These are phyloP conservation scores for Melanotaenia maccullochi DNA, from an alignment of 2,797 vertebrate species.

Conservation along the genomic window DNA sequence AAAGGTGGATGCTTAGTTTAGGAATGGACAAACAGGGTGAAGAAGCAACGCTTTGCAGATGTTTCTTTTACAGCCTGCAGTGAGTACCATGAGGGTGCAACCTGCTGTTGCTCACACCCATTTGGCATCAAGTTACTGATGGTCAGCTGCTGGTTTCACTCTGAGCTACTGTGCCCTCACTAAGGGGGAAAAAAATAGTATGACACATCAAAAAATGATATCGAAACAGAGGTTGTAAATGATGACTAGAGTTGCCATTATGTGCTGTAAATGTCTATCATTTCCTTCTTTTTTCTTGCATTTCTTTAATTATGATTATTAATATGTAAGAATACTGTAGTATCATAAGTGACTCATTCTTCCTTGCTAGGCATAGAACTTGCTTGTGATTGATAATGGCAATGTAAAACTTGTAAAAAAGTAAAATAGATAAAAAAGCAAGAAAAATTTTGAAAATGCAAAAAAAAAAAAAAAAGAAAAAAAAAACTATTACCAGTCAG, in stretches of 20 bases:
- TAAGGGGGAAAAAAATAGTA: conserved; percentile 55
- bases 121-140: conserved; percentile 21
- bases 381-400: conserved; percentile 85
- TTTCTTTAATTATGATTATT: conserved; percentile 77
- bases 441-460: conserved; percentile 44
- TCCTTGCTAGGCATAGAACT: conserved; percentile 82
- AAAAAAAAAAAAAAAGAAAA: conserved; percentile 7
- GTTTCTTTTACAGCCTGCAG: conserved; percentile 40
- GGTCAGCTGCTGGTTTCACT: conserved; percentile 16
- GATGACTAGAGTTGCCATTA: conserved; percentile 71
- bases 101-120: conserved; percentile 32
- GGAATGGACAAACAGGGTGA: conserved; percentile 61
- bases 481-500: conserved; percentile 74
- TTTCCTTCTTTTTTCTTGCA: conserved; percentile 72
- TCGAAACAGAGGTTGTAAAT: conserved; percentile 66
- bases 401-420: conserved; percentile 77
- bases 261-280: conserved; percentile 79
- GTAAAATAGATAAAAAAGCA: conserved; percentile 62
- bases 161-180: conserved; percentile 25
- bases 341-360: conserved; percentile 80
- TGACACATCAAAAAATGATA: conserved; percentile 53
- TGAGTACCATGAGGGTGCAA: conserved; percentile 20
- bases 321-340: conserved; percentile 83
- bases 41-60: conserved; percentile 34
- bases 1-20: conserved; percentile 32